phyloP scores from a whole-genome alignment of 1,140 invertebrate genomes.

The Idris sp. region DNA sequence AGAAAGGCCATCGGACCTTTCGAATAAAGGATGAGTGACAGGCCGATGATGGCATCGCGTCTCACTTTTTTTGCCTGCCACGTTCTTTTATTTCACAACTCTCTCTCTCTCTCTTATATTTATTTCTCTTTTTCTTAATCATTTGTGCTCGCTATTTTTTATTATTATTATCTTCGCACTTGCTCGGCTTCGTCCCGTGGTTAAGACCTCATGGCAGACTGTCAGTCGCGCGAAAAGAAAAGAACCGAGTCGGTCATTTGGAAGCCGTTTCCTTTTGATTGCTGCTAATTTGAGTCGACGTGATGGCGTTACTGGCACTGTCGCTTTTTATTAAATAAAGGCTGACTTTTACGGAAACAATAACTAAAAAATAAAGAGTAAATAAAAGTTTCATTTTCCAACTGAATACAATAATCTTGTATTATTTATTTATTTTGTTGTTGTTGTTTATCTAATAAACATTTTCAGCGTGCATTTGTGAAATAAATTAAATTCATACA shows the following conservation, averaged over 20 bases:
- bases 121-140: constrained; percentile 36
- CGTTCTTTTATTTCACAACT: constrained; percentile 53
- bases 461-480: too few relatives aligned
- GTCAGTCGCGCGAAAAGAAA: constrained; percentile 63
- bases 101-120: constrained; percentile 59
- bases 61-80: constrained; percentile 37
- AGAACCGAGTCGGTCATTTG: constrained; percentile 64
- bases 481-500: too few relatives aligned
- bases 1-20: constrained; percentile 53
- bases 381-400: too few relatives aligned
- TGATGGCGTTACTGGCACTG: constrained; percentile 43
- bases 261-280: constrained; percentile 60
- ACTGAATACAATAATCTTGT: too few relatives aligned
- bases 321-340: constrained; percentile 48
- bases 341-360: constrained; percentile 40
- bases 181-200: constrained; percentile 63
- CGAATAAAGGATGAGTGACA: constrained; percentile 59
- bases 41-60: constrained; percentile 74
- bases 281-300: constrained; percentile 52
- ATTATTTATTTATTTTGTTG: too few relatives aligned
- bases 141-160: constrained; percentile 30
- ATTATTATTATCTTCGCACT: constrained; percentile 51
- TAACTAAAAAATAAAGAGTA: constrained; percentile 42
- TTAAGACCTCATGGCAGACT: constrained; percentile 64
- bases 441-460: too few relatives aligned